Base-by-base conservation (phyloP, 1,140 invertebrate species). In the Hylaeus anthracinus region DNA sequence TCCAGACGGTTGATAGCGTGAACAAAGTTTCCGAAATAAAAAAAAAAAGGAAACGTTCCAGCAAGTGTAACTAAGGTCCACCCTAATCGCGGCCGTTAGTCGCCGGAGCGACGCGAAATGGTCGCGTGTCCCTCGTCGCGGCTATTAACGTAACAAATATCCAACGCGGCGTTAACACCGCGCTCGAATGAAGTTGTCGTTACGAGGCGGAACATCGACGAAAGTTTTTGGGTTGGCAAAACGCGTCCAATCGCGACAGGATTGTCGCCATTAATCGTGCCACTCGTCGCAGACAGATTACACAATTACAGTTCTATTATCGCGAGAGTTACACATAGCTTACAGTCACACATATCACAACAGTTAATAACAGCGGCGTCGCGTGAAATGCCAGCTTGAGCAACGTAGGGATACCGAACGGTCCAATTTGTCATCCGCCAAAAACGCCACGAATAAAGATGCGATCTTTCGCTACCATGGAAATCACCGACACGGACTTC, bases 241-340 rank as follows among this genome's bases (percentile, higher is more conserved):
- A n/a, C 72, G 45, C 6, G 63, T 43, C 55, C 60, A 61, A 56
- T 60, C 72, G 64, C 48, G 53, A 51, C 70, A 69, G 60, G 74
- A 81, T 77, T 84, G 72, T 72, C 65, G 53, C 73, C 72, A 48
- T 77, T 86, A 79, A 85, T 79, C 43, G 55, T 48, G 58, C 3
- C 74, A 79, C 81, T 83, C 58, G 51, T 67, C 67, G 64, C 69
- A 80, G 76, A 84, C 71, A 70, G 77, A 85, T 85, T 66, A 79
- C 66, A 74, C 67, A 63, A 75, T 85, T 80, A 84, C 79, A 37
- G 60, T 65, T 85, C 66, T 72, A 82, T 73, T 67, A 71, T 73
- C 77, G 84, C 43, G 64, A 73, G 55, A 71, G 72, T 71, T 26
- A 72, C 69, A 43, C 81, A 65, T 39, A 63, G 83, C 63, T 80